Conservation (phyloP, 2,888 invertebrate genomes). For the Dinocampus coccinellae region DNA sequence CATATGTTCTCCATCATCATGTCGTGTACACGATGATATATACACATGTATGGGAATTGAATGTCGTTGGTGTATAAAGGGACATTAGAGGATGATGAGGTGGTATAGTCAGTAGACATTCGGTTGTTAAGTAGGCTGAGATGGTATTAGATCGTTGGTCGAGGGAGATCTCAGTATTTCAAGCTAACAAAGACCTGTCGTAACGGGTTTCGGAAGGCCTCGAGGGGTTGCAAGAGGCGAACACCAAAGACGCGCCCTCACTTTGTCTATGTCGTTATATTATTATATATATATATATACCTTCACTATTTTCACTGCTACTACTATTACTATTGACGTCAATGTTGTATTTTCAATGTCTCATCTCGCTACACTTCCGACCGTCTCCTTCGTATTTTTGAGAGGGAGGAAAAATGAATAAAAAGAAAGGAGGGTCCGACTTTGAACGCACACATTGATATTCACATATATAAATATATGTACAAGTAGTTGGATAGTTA, state of each 20-base stretch:
- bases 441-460: no score
- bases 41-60: neutral
- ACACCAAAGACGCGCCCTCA: no score
- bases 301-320: neutral
- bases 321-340: no score
- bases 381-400: neutral
- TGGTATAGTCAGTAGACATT: slow-evolving; percentile 7
- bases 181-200: slow-evolving; percentile 22
- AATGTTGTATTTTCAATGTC: neutral
- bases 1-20: neutral
- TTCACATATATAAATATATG: no score
- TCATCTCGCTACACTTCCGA: slow-evolving; percentile 40
- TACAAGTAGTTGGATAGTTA: slow-evolving; percentile 36
- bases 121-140: slow-evolving; percentile 1
- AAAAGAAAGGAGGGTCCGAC: slow-evolving; percentile 21
- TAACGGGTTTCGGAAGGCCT: slow-evolving; percentile 41
- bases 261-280: no score
- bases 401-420: neutral
- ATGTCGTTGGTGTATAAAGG: neutral
- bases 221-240: slow-evolving; percentile 25
- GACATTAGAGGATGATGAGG: slow-evolving; percentile 3
- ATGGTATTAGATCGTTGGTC: neutral
- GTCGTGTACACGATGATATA: neutral
- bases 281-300: neutral
- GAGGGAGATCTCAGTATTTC: slow-evolving; percentile 4